Percentiles rank a stretch among this genome's conserved stretches.
These are phyloP conservation scores for Sebastes trivittatus DNA, from an alignment of 2,797 vertebrate species.

Conservation along the genomic window DNA sequence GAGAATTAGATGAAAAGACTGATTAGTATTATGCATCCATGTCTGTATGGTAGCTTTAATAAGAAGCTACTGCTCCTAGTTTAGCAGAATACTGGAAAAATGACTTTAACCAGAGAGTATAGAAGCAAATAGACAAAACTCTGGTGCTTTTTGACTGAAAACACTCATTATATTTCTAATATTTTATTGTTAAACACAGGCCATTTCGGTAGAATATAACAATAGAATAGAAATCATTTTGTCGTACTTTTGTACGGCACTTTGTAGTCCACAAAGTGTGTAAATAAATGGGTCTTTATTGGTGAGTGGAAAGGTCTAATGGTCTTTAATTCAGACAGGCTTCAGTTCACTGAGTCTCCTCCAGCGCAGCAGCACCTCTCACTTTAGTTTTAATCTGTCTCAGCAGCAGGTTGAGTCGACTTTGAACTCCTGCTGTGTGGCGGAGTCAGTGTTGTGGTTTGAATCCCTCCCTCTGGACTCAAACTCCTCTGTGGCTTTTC, in stretches of 20 bases:
- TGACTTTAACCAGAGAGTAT: too few relatives aligned
- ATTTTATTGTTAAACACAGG: too few relatives aligned
- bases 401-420: slow-evolving; percentile 20
- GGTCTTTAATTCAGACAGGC: slow-evolving; percentile 2
- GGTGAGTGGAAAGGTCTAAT: not conserved
- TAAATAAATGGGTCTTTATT: not conserved
- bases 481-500: not conserved
- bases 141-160: too few relatives aligned
- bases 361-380: slow-evolving; percentile 4
- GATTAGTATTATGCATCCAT: not conserved
- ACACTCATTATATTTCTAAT: too few relatives aligned
- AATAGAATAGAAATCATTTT: too few relatives aligned
- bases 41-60: not conserved
- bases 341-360: not conserved
- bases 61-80: not conserved
- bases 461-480: slow-evolving; percentile 7
- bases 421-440: slow-evolving; percentile 33
- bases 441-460: not conserved
- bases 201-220: too few relatives aligned
- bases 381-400: slow-evolving; percentile 44
- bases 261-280: not conserved
- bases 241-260: too few relatives aligned
- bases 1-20: not conserved
- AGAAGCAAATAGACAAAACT: not conserved
- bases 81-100: not conserved